Base-by-base conservation (phyloP, 2,797 vertebrate species). In the Chelmon rostratus region DNA sequence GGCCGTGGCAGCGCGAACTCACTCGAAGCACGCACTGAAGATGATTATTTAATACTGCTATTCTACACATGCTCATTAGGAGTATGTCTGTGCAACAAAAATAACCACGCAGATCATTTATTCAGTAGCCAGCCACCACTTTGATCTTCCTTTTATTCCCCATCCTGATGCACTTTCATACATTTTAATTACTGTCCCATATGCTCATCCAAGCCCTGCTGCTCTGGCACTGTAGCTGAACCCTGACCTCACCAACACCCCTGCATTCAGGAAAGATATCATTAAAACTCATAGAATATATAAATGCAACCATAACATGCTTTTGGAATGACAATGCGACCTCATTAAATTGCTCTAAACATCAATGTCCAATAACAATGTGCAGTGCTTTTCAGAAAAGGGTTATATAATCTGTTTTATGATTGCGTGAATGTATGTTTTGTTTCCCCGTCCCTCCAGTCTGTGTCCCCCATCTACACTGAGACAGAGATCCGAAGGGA, bases 131-230 rank as follows among this genome's bases (percentile, higher is more conserved):
- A 71, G 67, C 70, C 82, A 52, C 65, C 62, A 50, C 91, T 93
- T 91, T 92, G 90, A 94, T 93, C 89, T 82, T 81, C 54, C 42
- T 68, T 88, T 87, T 81, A 76, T 81, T 85, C 61, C n/a, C 54
- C 16, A 9, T 86, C 57, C 77, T 63, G 68, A 74, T 77, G 73
- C n/a, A 65, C 67, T 84, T 89, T 83, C 68, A 81, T 88, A 46
- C 78, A 89, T 91, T 91, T 89, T 80, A 88, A 88, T 88, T 71
- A 73, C 57, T 3, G 35, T 78, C 62, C 78, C 80, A 78, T 83
- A 81, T 89, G 87, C 49, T 90, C 76, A 50, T 37, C 56, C 50
- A 54, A 46, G 46, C 57, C 12, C 46, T 42, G 54, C 50, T 64
- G n/a, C 37, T 28, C n/a, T 82, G 68, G 71, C 33, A 78, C 86